phyloP scores from a whole-genome alignment of 1,140 invertebrate genomes.

The Penaeus japonicus region DNA sequence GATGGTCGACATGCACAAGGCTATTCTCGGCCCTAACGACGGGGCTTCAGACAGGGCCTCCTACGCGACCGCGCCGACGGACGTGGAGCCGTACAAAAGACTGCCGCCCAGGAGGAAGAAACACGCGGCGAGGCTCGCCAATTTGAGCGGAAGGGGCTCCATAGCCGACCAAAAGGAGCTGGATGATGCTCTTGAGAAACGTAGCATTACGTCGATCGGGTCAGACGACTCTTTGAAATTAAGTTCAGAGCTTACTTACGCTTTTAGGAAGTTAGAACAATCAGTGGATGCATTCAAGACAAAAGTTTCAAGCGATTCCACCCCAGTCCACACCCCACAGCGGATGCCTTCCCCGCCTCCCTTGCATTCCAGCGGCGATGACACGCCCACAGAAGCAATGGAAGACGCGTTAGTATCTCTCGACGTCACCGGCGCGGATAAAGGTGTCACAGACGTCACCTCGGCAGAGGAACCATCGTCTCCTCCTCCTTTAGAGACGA shows the following conservation, averaged over 20 bases:
- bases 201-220: conserved; percentile 26
- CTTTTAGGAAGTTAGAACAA: conserved; percentile 33
- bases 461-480: no score
- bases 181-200: conserved; percentile 21
- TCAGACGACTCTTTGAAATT: conserved; percentile 38
- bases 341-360: conserved; percentile 18
- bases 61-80: conserved; percentile 35
- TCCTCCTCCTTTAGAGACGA: no score
- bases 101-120: conserved; percentile 30
- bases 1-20: conserved; percentile 47
- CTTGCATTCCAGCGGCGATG: conserved; percentile 30
- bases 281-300: conserved; percentile 41
- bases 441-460: no score
- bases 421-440: neutral
- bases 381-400: neutral
- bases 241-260: conserved; percentile 38
- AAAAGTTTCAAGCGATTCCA: conserved; percentile 11
- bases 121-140: neutral
- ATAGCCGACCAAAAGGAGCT: conserved; percentile 17
- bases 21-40: conserved; percentile 6
- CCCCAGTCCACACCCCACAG: conserved; percentile 19
- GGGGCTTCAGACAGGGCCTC: conserved; percentile 34
- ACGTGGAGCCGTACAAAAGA: conserved; percentile 28
- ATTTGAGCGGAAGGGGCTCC: neutral
- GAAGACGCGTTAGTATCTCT: neutral